Conservation (phyloP, 1,140 invertebrate species). For the Frieseomelitta varia region DNA sequence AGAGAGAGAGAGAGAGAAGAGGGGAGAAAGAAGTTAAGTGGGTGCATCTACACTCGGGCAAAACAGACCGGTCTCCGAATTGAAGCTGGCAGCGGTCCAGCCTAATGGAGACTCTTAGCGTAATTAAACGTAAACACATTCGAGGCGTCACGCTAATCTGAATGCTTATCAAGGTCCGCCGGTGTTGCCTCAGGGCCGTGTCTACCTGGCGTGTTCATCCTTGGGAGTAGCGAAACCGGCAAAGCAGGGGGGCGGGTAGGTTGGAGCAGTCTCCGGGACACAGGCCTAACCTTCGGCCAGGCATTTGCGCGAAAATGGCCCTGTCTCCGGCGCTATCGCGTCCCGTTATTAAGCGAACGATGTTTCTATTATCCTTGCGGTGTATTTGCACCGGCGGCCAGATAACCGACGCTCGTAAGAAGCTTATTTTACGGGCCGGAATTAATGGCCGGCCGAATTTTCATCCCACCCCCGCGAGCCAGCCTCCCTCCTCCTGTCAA, state of each 20-base stretch:
- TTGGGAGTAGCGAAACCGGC: constrained; percentile 52
- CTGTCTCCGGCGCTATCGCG: constrained; percentile 42
- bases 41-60: constrained; percentile 71
- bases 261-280: background rate
- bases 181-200: constrained; percentile 76
- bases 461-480: background rate
- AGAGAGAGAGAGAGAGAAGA: constrained; percentile 1
- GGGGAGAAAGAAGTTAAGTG: constrained; percentile 66
- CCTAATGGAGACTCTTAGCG: constrained; percentile 82
- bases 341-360: constrained; percentile 48
- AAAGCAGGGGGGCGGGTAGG: background rate
- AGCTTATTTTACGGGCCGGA: constrained; percentile 35
- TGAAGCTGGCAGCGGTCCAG: constrained; percentile 80
- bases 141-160: constrained; percentile 81
- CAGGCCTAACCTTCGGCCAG: constrained; percentile 32
- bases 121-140: constrained; percentile 83
- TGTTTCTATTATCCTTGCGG: constrained; percentile 53
- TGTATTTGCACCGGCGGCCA: constrained; percentile 30
- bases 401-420: constrained; percentile 40
- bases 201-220: constrained; percentile 72
- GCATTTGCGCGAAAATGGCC: constrained; percentile 41
- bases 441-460: constrained; percentile 28
- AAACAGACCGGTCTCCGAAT: constrained; percentile 70
- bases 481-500: background rate
- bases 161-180: constrained; percentile 79